These are phyloP conservation scores for Bicyclus anynana DNA, from an alignment of 1,140 invertebrate genomes.

Conservation along the genomic window DNA sequence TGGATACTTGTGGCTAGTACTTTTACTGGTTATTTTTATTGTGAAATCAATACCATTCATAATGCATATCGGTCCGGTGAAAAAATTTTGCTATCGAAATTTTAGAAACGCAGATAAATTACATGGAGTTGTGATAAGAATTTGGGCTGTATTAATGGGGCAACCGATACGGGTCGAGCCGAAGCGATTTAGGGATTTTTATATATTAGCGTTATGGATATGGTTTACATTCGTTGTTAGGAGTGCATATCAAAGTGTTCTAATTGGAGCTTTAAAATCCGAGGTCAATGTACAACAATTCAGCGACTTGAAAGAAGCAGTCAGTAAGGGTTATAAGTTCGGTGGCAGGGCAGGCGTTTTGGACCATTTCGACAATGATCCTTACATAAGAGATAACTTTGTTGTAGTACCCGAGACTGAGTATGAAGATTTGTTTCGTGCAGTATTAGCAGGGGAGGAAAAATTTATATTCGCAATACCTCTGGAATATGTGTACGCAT, in stretches of 20 bases:
- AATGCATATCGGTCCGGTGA: conserved; percentile 34
- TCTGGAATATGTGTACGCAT: conserved; percentile 51
- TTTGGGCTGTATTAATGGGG: conserved; percentile 53
- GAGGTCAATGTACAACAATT: conserved; percentile 42
- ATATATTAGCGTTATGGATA: conserved; percentile 51
- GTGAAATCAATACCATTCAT: conserved; percentile 43
- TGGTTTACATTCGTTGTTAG: conserved; percentile 59
- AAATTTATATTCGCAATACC: conserved; percentile 53
- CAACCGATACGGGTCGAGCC: conserved; percentile 49
- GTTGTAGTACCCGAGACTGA: conserved; percentile 41
- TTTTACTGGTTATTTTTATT: conserved; percentile 43
- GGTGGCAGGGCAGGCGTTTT: conserved; percentile 49
- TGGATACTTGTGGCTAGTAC: conserved; percentile 49
- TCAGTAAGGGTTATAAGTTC: conserved; percentile 41
- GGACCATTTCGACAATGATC: conserved; percentile 52
- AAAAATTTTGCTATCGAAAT: conserved; percentile 35
- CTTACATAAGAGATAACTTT: conserved; percentile 42
- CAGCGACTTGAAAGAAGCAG: conserved; percentile 40
- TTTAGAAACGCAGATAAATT: conserved; percentile 48
- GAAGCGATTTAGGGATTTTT: conserved; percentile 54
- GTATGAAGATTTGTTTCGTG: conserved; percentile 42
- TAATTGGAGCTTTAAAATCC: conserved; percentile 54
- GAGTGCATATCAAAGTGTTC: conserved; percentile 56
- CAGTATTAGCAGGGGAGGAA: conserved; percentile 42
- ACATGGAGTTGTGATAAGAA: conserved; percentile 39